phyloP scores from a whole-genome alignment of 2,113 vertebrate genomes.

The Hippolais icterina region DNA sequence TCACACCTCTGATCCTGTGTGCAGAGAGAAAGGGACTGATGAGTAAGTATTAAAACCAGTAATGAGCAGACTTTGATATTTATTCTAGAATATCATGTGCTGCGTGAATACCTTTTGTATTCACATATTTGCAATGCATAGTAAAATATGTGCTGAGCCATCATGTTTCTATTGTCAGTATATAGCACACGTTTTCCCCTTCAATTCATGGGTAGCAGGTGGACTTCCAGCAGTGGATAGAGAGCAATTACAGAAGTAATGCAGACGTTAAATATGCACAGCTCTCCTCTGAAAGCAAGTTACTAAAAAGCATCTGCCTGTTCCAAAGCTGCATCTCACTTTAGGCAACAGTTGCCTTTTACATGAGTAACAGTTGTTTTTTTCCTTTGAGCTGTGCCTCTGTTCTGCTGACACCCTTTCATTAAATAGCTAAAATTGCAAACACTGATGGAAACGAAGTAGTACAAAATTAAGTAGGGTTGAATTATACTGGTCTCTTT shows the following conservation, averaged over 20 bases:
- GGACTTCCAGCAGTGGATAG: background rate
- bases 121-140: background rate
- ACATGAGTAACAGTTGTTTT: background rate
- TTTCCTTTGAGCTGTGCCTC: background rate
- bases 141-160: background rate
- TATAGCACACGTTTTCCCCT: background rate
- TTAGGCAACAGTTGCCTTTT: background rate
- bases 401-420: background rate
- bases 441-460: background rate
- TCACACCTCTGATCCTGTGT: background rate
- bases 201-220: background rate
- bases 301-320: background rate
- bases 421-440: background rate
- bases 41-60: background rate
- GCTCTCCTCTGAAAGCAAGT: background rate
- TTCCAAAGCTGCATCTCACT: background rate
- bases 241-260: background rate
- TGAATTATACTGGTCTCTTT: background rate
- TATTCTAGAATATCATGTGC: slow-evolving; percentile 2
- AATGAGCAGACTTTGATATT: background rate
- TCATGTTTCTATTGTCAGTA: background rate
- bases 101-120: background rate
- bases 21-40: slow-evolving; percentile 1
- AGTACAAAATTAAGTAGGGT: background rate
- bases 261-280: background rate